Percentiles rank a stretch among this genome's conserved stretches.
phyloP scores from a whole-genome alignment of 2,113 vertebrate species.

The Tonatia bakeri region DNA sequence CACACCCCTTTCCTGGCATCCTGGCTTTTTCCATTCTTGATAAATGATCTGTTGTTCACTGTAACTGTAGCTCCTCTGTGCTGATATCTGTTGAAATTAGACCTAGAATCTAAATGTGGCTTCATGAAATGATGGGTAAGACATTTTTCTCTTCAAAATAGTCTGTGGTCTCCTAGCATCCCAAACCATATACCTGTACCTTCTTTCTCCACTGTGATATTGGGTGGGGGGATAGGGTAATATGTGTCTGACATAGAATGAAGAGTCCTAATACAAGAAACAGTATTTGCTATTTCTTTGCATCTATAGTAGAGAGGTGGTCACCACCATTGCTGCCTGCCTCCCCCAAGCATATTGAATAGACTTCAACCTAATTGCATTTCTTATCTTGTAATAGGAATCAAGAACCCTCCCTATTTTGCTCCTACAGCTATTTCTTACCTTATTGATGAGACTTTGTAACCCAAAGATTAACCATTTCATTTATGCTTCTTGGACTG shows the following conservation, averaged over 20 bases:
- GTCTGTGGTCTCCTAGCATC: background rate
- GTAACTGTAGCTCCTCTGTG: slow-evolving; percentile 66
- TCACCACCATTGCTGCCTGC: background rate
- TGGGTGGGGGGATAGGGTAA: background rate
- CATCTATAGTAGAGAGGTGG: background rate
- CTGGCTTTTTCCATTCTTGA: slow-evolving; percentile 75
- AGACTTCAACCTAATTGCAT: background rate
- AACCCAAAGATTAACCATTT: background rate
- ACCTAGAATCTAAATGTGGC: slow-evolving; percentile 75
- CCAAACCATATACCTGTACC: background rate
- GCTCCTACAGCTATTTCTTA: background rate
- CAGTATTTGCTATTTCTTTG: background rate
- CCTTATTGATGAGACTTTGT: background rate
- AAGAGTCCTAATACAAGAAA: background rate
- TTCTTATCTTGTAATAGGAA: slow-evolving; percentile 8
- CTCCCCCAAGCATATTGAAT: background rate
- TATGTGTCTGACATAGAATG: background rate
- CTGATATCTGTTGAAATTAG: slow-evolving; percentile 75
- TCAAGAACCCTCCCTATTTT: background rate
- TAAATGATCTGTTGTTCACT: slow-evolving; percentile 69
- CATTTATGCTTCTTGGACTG: background rate
- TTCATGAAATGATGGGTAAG: slow-evolving; percentile 50
- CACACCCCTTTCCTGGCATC: background rate
- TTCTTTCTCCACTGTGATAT: background rate
- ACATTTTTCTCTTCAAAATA: slow-evolving; percentile 44